Evolutionary conservation across 2,113 vertebrate species (phyloP).

Genomic region (Oceanites oceanicus): DNA sequence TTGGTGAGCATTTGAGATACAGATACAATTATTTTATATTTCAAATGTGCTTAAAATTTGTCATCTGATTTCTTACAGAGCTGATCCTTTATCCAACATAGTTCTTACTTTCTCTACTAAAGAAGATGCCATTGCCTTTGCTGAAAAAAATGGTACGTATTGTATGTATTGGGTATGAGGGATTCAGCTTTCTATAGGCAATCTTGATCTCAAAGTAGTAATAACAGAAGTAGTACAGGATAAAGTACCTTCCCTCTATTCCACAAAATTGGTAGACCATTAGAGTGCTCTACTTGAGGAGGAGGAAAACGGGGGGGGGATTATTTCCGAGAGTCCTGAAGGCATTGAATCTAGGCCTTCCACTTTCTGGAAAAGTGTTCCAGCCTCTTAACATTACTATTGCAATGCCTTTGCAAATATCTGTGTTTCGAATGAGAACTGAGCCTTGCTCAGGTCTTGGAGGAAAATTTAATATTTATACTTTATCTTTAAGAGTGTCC

Average conservation of each 20-base stretch:
- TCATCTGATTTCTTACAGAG: slow-evolving; percentile 75
- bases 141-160: slow-evolving; percentile 93
- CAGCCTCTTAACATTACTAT: neutral
- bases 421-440: neutral
- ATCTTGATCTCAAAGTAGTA: neutral
- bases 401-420: neutral
- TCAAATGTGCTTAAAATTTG: neutral
- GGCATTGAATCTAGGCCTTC: neutral
- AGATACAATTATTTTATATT: neutral
- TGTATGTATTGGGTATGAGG: neutral
- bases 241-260: neutral
- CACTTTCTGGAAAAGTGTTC: neutral
- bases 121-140: slow-evolving; percentile 93
- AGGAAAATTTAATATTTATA: neutral
- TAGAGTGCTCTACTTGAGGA: neutral
- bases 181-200: neutral
- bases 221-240: neutral
- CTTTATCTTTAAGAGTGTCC: neutral
- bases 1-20: neutral
- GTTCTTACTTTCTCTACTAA: slow-evolving; percentile 87
- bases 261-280: neutral
- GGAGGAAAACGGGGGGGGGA: accelerated
- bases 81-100: slow-evolving; percentile 94
- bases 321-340: neutral
- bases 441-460: neutral